phyloP scores from a whole-genome alignment of 37 sponge, comb jelly and placozoan species.

The Axinella damicornis region DNA sequence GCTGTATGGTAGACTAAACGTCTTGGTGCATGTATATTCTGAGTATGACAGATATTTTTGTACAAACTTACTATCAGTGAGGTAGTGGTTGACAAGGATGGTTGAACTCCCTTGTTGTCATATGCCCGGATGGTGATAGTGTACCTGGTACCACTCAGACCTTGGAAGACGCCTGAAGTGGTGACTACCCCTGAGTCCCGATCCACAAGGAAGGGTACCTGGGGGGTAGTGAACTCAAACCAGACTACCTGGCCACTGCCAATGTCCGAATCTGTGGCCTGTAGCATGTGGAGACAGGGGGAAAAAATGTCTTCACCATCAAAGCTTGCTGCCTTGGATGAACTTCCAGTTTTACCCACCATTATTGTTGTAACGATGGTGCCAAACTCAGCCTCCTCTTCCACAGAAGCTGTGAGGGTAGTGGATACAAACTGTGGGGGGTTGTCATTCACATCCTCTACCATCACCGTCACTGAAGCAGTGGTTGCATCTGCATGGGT shows the following conservation, averaged over 20 bases:
- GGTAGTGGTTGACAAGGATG: conserved; percentile 9
- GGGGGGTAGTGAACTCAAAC: conserved; percentile 8
- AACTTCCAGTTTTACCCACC: not conserved
- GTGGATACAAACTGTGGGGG: conserved; percentile 24
- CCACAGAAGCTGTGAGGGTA: conserved; percentile 24
- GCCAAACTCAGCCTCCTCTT: conserved; percentile 42
- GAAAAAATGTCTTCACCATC: too few species aligned
- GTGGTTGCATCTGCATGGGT: conserved; percentile 19
- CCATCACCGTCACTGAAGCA: conserved; percentile 8
- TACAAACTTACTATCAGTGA: conserved; percentile 30
- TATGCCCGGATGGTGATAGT: conserved; percentile 15
- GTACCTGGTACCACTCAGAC: conserved; percentile 19
- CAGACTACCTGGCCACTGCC: conserved; percentile 31
- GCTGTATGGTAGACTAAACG: too few species aligned
- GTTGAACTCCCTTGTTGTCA: conserved; percentile 47
- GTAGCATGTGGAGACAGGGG: too few species aligned
- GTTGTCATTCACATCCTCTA: conserved; percentile 46
- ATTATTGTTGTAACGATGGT: conserved; percentile 17
- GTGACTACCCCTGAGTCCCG: conserved; percentile 55
- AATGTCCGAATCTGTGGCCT: conserved; percentile 50
- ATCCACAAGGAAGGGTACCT: conserved; percentile 38
- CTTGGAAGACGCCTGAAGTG: conserved; percentile 37
- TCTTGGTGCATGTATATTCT: too few species aligned
- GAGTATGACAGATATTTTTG: too few species aligned
- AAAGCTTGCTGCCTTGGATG: too few species aligned